Conservation (phyloP, 2,113 vertebrate genomes). For the Corydoras maculifer region DNA sequence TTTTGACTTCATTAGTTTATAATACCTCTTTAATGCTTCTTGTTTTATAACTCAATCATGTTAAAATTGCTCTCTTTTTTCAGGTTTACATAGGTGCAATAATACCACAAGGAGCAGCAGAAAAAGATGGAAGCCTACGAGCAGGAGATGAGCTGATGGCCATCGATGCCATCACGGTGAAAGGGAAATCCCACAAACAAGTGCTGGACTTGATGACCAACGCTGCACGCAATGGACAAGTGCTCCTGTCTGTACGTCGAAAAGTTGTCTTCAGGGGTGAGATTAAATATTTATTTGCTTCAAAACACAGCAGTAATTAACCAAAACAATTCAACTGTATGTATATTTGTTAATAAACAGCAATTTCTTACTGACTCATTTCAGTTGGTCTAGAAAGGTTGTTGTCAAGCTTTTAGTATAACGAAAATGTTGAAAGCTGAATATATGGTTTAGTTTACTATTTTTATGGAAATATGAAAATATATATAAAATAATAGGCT, state of each 20-base stretch:
- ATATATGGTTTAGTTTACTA: too few relatives aligned
- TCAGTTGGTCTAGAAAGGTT: too few relatives aligned
- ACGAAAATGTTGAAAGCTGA: too few relatives aligned
- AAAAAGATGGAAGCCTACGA: constrained; percentile 85
- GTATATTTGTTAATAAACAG: too few relatives aligned
- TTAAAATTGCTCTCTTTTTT: constrained; percentile 29
- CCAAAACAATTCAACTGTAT: too few relatives aligned
- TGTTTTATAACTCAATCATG: background rate
- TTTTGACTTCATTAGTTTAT: too few relatives aligned
- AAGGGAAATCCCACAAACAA: constrained; percentile 91
- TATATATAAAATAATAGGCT: too few relatives aligned
- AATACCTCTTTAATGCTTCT: too few relatives aligned
- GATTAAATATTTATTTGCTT: constrained; percentile 32
- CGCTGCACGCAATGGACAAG: constrained; percentile 88
- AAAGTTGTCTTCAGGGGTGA: constrained; percentile 83
- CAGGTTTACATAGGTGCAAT: constrained; percentile 97
- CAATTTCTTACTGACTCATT: too few relatives aligned
- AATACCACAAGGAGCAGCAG: constrained; percentile 84
- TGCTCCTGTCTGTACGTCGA: constrained; percentile 82
- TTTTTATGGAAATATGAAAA: too few relatives aligned
- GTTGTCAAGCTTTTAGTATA: too few relatives aligned
- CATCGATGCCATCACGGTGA: constrained; percentile 87
- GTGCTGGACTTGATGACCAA: constrained; percentile 95
- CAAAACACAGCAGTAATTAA: too few relatives aligned
- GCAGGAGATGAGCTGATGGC: constrained; percentile 92